Percentiles rank a stretch among this genome's conserved stretches.
phyloP scores from a whole-genome alignment of 1,140 invertebrate species.

The Neoseiulus cucumeris region DNA sequence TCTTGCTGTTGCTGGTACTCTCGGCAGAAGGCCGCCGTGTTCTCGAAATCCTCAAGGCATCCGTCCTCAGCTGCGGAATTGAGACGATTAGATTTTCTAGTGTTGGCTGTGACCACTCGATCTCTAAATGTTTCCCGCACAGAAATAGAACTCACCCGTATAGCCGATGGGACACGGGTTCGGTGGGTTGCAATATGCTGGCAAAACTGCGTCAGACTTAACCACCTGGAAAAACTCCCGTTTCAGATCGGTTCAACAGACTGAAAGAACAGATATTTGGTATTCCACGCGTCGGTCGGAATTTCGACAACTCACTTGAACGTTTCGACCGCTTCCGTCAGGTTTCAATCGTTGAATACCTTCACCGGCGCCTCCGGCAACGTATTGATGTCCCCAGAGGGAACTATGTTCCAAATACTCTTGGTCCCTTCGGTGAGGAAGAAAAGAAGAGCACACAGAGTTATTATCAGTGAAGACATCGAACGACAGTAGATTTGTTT shows the following conservation, averaged over 20 bases:
- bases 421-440: conserved; percentile 40
- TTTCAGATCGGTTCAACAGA: background rate
- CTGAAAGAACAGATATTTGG: conserved; percentile 28
- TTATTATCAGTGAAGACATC: too few relatives aligned
- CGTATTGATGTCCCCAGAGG: conserved; percentile 60
- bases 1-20: conserved; percentile 79
- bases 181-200: conserved; percentile 95
- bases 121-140: background rate
- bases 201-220: conserved; percentile 73
- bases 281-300: too few relatives aligned
- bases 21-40: conserved; percentile 82
- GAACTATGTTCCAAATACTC: conserved; percentile 73
- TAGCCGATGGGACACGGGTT: conserved; percentile 75
- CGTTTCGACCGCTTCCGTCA: conserved; percentile 38
- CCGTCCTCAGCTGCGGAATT: conserved; percentile 45
- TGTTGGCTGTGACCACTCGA: background rate
- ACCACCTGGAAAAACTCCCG: conserved; percentile 32
- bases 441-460: too few relatives aligned
- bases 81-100: conserved; percentile 12
- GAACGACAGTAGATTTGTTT: too few relatives aligned
- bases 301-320: conserved; percentile 20
- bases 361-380: conserved; percentile 51
- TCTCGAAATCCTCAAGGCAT: conserved; percentile 78
- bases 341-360: conserved; percentile 44
- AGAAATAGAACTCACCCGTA: conserved; percentile 26